Evolutionary conservation across 2,888 invertebrate genomes (phyloP).

Genomic region (Actias luna): DNA sequence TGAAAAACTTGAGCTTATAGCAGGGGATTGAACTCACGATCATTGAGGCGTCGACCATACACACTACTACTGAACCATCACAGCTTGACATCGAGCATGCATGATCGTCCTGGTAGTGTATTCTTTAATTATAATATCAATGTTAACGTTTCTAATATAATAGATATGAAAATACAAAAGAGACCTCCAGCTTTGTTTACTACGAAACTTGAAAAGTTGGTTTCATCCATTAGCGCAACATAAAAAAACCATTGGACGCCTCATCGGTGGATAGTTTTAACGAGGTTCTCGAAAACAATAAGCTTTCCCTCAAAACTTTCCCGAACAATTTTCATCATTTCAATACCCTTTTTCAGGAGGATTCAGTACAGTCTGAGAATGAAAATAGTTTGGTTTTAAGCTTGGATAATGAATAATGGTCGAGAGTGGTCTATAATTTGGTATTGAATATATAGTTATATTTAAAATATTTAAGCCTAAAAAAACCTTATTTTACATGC

Average conservation of each 20-base stretch:
- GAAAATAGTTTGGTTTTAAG: slow-evolving; percentile 26
- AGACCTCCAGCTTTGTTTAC: slow-evolving; percentile 1
- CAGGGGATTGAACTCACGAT: no score
- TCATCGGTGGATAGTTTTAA: slow-evolving; percentile 40
- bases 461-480: not conserved
- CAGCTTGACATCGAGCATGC: not conserved
- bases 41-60: no score
- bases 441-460: not conserved
- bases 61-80: not conserved
- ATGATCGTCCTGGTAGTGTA: not conserved
- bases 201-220: not conserved
- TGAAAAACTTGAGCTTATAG: no score
- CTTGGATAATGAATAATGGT: slow-evolving; percentile 16
- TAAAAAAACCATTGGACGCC: slow-evolving; percentile 22
- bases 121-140: not conserved
- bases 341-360: slow-evolving; percentile 34
- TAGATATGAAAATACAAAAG: not conserved
- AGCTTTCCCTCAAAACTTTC: slow-evolving; percentile 36
- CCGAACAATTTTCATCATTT: slow-evolving; percentile 34
- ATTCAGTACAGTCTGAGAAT: slow-evolving; percentile 23
- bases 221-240: slow-evolving; percentile 6
- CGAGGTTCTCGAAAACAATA: slow-evolving; percentile 42
- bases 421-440: not conserved
- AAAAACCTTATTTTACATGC: not conserved
- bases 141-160: not conserved